Evolutionary conservation across 1,140 invertebrate species (phyloP), one percentile per base, ranked within the genome.

Genomic region (Drosophila orosa): DNA sequence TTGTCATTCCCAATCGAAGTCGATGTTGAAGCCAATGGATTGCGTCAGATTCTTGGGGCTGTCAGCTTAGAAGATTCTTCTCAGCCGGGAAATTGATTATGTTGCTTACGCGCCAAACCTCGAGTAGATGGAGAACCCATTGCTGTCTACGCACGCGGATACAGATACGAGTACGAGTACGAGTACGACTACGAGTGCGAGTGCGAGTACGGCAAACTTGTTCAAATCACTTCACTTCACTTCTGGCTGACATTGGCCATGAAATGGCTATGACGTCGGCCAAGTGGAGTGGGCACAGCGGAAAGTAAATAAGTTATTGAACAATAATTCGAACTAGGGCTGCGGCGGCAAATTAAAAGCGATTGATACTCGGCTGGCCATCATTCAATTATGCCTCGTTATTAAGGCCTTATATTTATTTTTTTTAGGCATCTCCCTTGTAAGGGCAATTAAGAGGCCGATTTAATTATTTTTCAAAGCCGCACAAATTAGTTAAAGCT

Each of bases 231-330:
- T 80, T 79, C 67, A 80, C 58, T 74, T 73, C 58, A 78, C 52
- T 67, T 77, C 67, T 77, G 59, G 48, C 77, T 80, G 77, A 59
- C 77, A 80, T 80, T 80, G 77, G 72, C 77, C 77, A 74, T 80
- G 77, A 80, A 80, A 45, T 54, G 25, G 52, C 58, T 61, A 57
- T 78, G 75, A 78, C 75, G 75, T 78, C 44, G 75, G 33, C 24
- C 27, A 39, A 57, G 31, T 71, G 40, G 40, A 71, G 73, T 75
- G 72, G 74, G 31, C 61, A 40, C 22, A 31, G 59, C 52, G 10
- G n/a, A 39, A 58, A 62, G 15, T 58, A 57, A 71, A 71, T 47
- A 48, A 71, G 31, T 47, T 55, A 57, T 58, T 71, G 33, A 71
- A 58, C 67, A 71, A 48, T 48, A 58, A 71, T 6, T 63, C 52